These are phyloP conservation scores for Riparia riparia DNA, from an alignment of 2,113 vertebrate species.

Conservation along the genomic window DNA sequence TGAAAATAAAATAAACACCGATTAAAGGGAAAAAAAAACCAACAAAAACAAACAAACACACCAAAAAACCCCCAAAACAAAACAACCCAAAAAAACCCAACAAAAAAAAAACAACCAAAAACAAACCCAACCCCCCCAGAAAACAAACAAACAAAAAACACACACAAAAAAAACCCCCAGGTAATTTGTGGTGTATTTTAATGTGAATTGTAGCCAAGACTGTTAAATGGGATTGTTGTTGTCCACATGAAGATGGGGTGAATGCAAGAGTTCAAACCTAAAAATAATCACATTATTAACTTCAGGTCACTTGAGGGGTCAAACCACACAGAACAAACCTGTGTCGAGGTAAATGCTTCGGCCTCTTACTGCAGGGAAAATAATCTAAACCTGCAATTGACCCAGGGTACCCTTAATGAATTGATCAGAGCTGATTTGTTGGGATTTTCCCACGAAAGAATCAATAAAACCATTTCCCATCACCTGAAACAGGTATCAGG, in stretches of 20 bases:
- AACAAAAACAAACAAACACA: too few relatives aligned
- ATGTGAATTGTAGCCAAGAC: too few relatives aligned
- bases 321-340: not conserved
- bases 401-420: not conserved
- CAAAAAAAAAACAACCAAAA: too few relatives aligned
- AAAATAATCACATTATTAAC: not conserved
- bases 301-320: not conserved
- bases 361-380: too few relatives aligned
- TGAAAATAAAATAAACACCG: not conserved
- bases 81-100: too few relatives aligned
- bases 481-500: not conserved
- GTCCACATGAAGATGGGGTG: fast-evolving
- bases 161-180: too few relatives aligned
- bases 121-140: too few relatives aligned
- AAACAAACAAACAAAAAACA: too few relatives aligned
- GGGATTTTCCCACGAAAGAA: not conserved
- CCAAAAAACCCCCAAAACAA: too few relatives aligned
- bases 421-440: not conserved
- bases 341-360: too few relatives aligned
- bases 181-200: not conserved
- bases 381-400: not conserved
- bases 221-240: not conserved
- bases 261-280: not conserved
- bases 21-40: too few relatives aligned
- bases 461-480: not conserved